phyloP scores from a whole-genome alignment of 2,888 invertebrate species.

The Thereva unica region DNA sequence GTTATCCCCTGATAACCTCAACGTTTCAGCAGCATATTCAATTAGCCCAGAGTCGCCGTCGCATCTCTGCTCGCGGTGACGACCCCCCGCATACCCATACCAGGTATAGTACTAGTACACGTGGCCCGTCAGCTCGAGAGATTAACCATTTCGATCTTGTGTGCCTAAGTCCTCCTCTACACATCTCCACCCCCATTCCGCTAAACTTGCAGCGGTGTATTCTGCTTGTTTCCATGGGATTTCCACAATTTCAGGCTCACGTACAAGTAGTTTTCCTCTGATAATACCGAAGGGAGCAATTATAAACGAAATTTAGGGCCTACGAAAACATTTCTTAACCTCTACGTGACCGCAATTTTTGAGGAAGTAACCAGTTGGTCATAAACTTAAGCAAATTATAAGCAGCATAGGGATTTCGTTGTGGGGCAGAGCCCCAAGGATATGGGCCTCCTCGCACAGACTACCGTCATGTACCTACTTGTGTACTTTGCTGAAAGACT shows the following conservation, averaged over 20 bases:
- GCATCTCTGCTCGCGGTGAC: too few relatives aligned
- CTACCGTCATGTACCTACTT: neutral
- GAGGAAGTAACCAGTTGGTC: conserved; percentile 36
- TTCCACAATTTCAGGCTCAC: conserved; percentile 30
- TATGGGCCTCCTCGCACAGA: conserved; percentile 7
- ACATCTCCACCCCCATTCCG: neutral
- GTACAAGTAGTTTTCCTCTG: conserved; percentile 39
- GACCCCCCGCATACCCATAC: too few relatives aligned
- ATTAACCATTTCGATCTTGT: too few relatives aligned
- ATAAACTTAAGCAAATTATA: conserved; percentile 40
- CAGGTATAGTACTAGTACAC: too few relatives aligned
- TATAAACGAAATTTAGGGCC: conserved; percentile 40
- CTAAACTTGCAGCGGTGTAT: neutral
- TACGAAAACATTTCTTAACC: conserved; percentile 38
- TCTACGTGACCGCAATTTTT: conserved; percentile 42
- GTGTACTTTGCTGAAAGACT: conserved; percentile 10
- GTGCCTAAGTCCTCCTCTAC: neutral
- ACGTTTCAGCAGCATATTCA: too few relatives aligned
- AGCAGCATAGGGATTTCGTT: conserved; percentile 36
- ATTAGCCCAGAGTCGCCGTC: too few relatives aligned
- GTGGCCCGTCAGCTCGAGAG: too few relatives aligned
- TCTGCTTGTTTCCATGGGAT: conserved; percentile 4
- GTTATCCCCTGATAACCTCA: too few relatives aligned
- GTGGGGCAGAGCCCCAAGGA: conserved; percentile 4
- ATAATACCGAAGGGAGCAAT: conserved; percentile 40